Conservation (phyloP, 53 echinoderm and acorn worm genomes). For the Crossaster papposus region DNA sequence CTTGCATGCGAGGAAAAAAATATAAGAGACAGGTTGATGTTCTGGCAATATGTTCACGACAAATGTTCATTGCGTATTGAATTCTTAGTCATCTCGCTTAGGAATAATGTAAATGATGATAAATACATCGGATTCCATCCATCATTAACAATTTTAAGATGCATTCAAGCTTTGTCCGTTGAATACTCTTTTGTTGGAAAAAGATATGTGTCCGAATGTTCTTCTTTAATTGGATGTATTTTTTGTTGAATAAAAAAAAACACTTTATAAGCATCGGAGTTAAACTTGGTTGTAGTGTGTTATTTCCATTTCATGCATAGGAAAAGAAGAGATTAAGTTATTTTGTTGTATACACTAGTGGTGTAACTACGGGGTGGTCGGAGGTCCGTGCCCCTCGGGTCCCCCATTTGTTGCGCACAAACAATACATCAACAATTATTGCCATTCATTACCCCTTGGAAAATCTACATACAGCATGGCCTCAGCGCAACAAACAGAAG, state of each 20-base stretch:
- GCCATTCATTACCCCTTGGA: too few species aligned
- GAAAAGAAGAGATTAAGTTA: background rate
- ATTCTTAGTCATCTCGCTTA: background rate
- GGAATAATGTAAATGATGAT: background rate
- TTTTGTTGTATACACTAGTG: too few species aligned
- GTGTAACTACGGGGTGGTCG: too few species aligned
- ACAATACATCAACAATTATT: too few species aligned
- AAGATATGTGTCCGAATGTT: background rate
- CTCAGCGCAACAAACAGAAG: too few species aligned
- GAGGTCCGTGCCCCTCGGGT: too few species aligned
- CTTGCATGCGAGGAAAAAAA: too few species aligned
- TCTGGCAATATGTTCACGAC: too few species aligned
- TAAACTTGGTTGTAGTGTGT: background rate
- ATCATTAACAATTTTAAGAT: background rate
- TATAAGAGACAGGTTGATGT: too few species aligned
- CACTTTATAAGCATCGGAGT: background rate
- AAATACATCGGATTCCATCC: background rate
- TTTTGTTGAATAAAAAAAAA: slow-evolving; percentile 6
- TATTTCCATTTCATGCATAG: background rate
- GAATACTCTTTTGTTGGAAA: background rate
- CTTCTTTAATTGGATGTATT: background rate
- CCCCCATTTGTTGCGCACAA: too few species aligned
- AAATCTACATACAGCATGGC: too few species aligned
- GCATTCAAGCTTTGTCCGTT: background rate
- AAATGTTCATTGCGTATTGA: too few species aligned